Percentiles rank a stretch among this genome's conserved stretches.
phyloP scores from a whole-genome alignment of 2,113 vertebrate species.

The Loxodonta africana region DNA sequence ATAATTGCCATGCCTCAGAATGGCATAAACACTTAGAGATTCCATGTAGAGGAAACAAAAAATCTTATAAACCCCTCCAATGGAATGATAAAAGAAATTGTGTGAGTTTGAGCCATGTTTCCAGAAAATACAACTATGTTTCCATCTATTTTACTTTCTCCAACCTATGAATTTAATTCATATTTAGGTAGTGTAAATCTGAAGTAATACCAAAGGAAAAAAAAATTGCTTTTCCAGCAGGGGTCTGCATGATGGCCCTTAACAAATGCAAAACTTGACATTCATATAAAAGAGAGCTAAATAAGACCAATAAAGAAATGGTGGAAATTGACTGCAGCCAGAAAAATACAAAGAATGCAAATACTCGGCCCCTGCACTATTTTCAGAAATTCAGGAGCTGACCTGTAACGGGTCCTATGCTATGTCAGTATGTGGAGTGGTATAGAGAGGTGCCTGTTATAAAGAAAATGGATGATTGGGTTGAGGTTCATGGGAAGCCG shows the following conservation, averaged over 20 bases:
- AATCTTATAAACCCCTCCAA: background rate
- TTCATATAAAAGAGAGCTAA: slow-evolving; percentile 86
- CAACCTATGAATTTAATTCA: slow-evolving; percentile 84
- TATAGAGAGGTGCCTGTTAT: slow-evolving; percentile 46
- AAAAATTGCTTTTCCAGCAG: slow-evolving; percentile 80
- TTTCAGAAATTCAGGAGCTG: slow-evolving; percentile 78
- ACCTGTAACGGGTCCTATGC: slow-evolving; percentile 68
- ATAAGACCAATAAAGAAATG: slow-evolving; percentile 76
- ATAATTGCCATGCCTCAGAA: background rate
- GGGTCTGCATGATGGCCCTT: slow-evolving; percentile 81
- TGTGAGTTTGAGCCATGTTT: slow-evolving; percentile 72
- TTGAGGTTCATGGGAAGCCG: slow-evolving; percentile 78
- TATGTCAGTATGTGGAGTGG: slow-evolving; percentile 57
- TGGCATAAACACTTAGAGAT: background rate
- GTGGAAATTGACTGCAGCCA: slow-evolving; percentile 80
- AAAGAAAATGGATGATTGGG: slow-evolving; percentile 82
- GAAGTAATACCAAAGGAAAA: slow-evolving; percentile 71
- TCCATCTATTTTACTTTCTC: slow-evolving; percentile 70
- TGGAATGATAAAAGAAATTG: slow-evolving; percentile 65
- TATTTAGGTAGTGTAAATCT: slow-evolving; percentile 71
- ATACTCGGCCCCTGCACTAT: slow-evolving; percentile 67
- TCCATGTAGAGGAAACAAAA: background rate
- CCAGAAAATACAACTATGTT: slow-evolving; percentile 77
- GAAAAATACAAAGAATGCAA: slow-evolving; percentile 74
- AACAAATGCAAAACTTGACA: slow-evolving; percentile 89